A percentile compares a stretch with the other conserved stretches of the same genome.
These are phyloP conservation scores for Rhopalosiphum padi DNA, from an alignment of 1,140 invertebrate genomes.

Conservation along the genomic window DNA sequence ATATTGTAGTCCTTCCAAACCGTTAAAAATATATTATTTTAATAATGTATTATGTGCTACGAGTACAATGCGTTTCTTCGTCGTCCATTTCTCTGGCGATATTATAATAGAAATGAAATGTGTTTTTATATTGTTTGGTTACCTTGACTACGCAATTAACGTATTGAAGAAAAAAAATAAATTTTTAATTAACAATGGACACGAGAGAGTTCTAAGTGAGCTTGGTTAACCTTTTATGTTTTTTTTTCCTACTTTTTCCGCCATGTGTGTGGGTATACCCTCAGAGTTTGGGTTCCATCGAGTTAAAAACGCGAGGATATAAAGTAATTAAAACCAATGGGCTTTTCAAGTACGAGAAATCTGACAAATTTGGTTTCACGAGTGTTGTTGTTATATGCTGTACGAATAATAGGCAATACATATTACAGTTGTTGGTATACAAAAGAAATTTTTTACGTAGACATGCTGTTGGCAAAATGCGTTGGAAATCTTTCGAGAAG, in stretches of 20 bases:
- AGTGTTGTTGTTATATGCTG: background rate
- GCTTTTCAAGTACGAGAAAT: background rate
- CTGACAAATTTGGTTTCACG: constrained; percentile 23
- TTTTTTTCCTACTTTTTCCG: background rate
- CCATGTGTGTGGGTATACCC: background rate
- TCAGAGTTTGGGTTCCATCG: background rate
- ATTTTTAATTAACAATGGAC: constrained; percentile 34
- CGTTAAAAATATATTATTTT: background rate
- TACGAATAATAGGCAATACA: background rate
- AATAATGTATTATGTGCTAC: background rate
- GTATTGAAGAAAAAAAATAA: constrained; percentile 8
- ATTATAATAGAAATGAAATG: constrained; percentile 6
- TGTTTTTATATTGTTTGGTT: constrained; percentile 41
- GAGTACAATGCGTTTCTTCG: background rate
- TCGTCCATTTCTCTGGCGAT: background rate
- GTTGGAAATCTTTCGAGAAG: background rate
- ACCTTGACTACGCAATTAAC: constrained; percentile 34
- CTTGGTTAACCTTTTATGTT: constrained; percentile 16
- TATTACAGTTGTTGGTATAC: background rate
- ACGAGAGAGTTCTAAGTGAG: background rate
- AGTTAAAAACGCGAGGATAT: background rate
- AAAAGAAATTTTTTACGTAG: background rate
- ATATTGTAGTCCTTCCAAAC: background rate
- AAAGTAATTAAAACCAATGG: constrained; percentile 27
- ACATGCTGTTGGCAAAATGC: background rate